Evolutionary conservation across 2,113 vertebrate genomes (phyloP).

Genomic region (Corythornis cristatus): DNA sequence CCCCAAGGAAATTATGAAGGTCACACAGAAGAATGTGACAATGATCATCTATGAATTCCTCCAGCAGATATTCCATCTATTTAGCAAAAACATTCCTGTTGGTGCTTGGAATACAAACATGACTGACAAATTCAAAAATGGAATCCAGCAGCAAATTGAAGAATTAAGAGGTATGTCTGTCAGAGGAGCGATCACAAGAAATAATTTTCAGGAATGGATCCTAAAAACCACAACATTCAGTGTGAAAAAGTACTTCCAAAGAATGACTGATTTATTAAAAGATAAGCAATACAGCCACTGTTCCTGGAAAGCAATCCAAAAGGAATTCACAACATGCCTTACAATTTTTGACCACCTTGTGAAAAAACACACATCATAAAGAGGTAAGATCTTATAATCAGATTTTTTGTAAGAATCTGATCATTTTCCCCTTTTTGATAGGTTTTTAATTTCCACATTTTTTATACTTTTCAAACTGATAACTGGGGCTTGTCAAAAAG

Average conservation of each 20-base stretch:
- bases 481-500: no score
- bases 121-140: slow-evolving; percentile 13
- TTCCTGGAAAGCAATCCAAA: slow-evolving; percentile 55
- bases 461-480: no score
- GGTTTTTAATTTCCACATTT: no score
- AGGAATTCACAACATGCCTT: slow-evolving; percentile 59
- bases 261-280: slow-evolving; percentile 57
- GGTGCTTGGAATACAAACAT: background rate
- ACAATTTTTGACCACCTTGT: slow-evolving; percentile 19
- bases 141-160: slow-evolving; percentile 40
- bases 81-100: background rate
- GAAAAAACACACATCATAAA: background rate
- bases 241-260: slow-evolving; percentile 64
- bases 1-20: slow-evolving; percentile 8
- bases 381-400: background rate
- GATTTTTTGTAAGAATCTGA: background rate
- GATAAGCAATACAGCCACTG: slow-evolving; percentile 64
- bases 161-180: slow-evolving; percentile 28
- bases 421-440: no score
- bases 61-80: slow-evolving; percentile 45
- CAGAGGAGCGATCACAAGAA: slow-evolving; percentile 1
- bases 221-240: background rate
- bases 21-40: background rate
- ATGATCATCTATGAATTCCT: slow-evolving; percentile 18
- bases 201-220: background rate